Percentiles rank a stretch among this genome's conserved stretches.
Conservation (phyloP, 2,888 invertebrate genomes). For the Perdita meconis region DNA sequence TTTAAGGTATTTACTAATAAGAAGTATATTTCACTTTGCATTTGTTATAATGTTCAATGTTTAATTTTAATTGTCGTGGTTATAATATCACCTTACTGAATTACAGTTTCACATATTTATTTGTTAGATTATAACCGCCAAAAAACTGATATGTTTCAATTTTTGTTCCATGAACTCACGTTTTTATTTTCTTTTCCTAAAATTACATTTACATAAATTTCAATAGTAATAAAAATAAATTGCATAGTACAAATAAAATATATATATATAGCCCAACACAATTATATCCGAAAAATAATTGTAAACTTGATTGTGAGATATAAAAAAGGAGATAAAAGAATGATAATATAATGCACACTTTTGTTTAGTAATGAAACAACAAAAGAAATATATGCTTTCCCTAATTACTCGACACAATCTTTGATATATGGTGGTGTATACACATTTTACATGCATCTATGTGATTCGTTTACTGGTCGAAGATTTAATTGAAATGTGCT, state of each 20-base stretch:
- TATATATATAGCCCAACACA: too few relatives aligned
- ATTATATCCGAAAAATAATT: too few relatives aligned
- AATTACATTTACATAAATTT: too few relatives aligned
- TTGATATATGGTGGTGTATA: not conserved
- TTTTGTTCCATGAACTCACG: too few relatives aligned
- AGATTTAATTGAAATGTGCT: not conserved
- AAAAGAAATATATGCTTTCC: not conserved
- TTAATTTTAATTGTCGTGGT: not conserved
- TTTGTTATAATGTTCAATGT: not conserved
- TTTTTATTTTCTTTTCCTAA: too few relatives aligned
- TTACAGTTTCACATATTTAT: not conserved
- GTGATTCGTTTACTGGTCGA: slow-evolving; percentile 8
- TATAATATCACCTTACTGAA: not conserved
- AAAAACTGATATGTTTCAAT: not conserved
- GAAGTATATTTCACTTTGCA: not conserved
- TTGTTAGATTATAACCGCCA: slow-evolving; percentile 1
- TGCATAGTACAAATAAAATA: too few relatives aligned
- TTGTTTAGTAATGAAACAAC: too few relatives aligned
- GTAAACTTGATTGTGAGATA: too few relatives aligned
- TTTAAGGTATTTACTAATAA: not conserved
- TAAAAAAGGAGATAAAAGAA: too few relatives aligned
- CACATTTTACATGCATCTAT: not conserved
- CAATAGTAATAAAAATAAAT: too few relatives aligned
- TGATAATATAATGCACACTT: slow-evolving; percentile 1
- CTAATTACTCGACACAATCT: too few relatives aligned